Conservation (phyloP, 2,113 vertebrate species). For the Catagonus wagneri region DNA sequence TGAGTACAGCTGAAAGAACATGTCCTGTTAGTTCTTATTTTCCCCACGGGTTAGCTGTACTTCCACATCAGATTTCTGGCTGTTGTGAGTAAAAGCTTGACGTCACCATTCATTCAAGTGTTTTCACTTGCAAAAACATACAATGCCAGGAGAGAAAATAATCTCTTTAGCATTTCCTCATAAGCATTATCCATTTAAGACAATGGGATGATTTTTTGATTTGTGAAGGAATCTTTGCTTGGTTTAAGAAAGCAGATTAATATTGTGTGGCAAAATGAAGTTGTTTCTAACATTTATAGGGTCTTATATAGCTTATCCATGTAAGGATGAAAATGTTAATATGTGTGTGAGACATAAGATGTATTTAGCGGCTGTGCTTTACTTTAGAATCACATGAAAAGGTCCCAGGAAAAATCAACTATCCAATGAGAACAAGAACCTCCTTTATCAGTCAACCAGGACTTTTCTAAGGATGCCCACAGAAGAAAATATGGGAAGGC, state of each 20-base stretch:
- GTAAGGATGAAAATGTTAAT: not conserved
- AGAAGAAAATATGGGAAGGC: not conserved
- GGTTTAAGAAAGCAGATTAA: not conserved
- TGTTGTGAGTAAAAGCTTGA: constrained; percentile 56
- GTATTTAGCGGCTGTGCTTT: not conserved
- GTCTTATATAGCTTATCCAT: not conserved
- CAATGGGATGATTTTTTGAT: not conserved
- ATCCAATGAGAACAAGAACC: not conserved
- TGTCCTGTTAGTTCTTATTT: constrained; percentile 68
- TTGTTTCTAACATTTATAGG: not conserved
- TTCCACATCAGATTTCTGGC: constrained; percentile 34
- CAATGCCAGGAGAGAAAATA: not conserved
- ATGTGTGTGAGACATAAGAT: not conserved
- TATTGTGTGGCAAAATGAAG: not conserved
- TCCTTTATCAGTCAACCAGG: not conserved
- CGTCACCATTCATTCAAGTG: constrained; percentile 23
- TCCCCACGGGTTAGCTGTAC: not conserved
- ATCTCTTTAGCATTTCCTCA: not conserved
- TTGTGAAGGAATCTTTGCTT: not conserved
- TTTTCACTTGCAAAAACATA: constrained; percentile 43
- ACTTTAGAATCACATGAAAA: not conserved
- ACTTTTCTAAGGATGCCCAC: not conserved
- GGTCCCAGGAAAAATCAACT: not conserved
- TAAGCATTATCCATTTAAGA: not conserved
- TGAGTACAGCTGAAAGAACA: constrained; percentile 34